A percentile compares a stretch with the other conserved stretches of the same genome.
These are phyloP conservation scores for Cynodonichthys magdalenae DNA, from an alignment of 2,797 vertebrate species.

Conservation along the genomic window DNA sequence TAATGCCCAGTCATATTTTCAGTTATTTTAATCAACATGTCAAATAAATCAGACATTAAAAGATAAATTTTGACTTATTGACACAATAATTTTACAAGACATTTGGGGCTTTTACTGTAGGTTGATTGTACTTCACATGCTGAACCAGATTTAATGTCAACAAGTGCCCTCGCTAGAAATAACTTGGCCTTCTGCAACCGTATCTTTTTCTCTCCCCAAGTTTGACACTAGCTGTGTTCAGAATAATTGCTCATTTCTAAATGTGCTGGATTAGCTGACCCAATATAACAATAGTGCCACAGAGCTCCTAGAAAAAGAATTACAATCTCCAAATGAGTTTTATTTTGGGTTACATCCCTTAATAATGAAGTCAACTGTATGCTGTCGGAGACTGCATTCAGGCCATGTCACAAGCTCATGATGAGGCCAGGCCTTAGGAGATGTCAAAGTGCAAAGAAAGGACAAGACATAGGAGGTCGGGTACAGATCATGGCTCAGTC, in stretches of 20 bases:
- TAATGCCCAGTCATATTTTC: not conserved
- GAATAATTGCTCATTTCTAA: constrained; percentile 71
- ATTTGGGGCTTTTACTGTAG: constrained; percentile 9
- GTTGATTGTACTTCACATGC: constrained; percentile 24
- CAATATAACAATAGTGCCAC: constrained; percentile 66
- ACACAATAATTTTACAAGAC: constrained; percentile 15
- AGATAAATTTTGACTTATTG: not conserved
- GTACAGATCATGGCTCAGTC: constrained; percentile 5
- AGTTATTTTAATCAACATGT: not conserved
- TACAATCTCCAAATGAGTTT: constrained; percentile 63
- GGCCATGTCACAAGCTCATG: constrained; percentile 37
- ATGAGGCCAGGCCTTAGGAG: constrained; percentile 32
- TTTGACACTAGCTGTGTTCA: constrained; percentile 42
- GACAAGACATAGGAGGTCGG: constrained; percentile 14
- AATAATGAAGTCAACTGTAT: constrained; percentile 45
- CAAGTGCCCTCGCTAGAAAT: constrained; percentile 59
- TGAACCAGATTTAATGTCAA: constrained; percentile 56
- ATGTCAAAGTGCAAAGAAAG: constrained; percentile 43
- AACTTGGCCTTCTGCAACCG: constrained; percentile 48
- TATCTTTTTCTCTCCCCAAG: constrained; percentile 43
- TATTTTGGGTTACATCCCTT: constrained; percentile 67
- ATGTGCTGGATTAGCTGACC: constrained; percentile 74
- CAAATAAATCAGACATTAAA: constrained; percentile 1
- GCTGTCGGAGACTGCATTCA: constrained; percentile 16
- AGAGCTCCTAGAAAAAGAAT: constrained; percentile 49